phyloP scores from a whole-genome alignment of 2,888 invertebrate species.

The Atethmia centrago region DNA sequence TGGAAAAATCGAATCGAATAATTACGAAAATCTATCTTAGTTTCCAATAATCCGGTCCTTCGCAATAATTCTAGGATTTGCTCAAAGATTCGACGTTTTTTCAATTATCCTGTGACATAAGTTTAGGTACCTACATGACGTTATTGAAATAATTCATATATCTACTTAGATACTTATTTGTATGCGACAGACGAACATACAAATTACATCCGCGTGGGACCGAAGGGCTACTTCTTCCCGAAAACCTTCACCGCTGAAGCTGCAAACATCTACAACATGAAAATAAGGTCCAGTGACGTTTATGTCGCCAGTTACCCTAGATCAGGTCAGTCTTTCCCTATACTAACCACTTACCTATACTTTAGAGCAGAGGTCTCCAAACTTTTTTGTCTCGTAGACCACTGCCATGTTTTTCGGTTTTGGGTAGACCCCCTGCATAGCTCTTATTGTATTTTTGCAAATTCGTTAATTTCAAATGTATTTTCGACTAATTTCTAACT shows the following conservation, averaged over 20 bases:
- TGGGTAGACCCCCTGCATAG: too few relatives aligned
- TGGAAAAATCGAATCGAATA: background rate
- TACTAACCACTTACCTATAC: background rate
- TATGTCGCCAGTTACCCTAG: conserved; percentile 93
- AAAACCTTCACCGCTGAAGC: conserved; percentile 90
- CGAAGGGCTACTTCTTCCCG: conserved; percentile 92
- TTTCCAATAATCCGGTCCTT: background rate
- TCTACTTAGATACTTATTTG: background rate
- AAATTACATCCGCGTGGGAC: conserved; percentile 92
- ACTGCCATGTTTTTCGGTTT: too few relatives aligned
- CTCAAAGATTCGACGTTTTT: background rate
- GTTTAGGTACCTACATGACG: background rate
- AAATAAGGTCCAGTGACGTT: conserved; percentile 91
- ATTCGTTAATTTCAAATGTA: too few relatives aligned
- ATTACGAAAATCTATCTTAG: background rate
- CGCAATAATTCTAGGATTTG: background rate
- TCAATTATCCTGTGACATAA: too few relatives aligned
- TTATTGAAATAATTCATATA: background rate
- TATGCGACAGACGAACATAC: conserved; percentile 68
- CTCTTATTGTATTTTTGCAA: too few relatives aligned
- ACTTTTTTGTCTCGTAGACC: too few relatives aligned
- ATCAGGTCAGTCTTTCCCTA: conserved; percentile 87
- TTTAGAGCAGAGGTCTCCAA: too few relatives aligned
- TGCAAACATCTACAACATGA: conserved; percentile 91
- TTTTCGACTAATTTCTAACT: too few relatives aligned